Evolutionary conservation across 2,113 vertebrate genomes (phyloP), one percentile per base, ranked within the genome.

Genomic region (Campylomormyrus numenius): DNA sequence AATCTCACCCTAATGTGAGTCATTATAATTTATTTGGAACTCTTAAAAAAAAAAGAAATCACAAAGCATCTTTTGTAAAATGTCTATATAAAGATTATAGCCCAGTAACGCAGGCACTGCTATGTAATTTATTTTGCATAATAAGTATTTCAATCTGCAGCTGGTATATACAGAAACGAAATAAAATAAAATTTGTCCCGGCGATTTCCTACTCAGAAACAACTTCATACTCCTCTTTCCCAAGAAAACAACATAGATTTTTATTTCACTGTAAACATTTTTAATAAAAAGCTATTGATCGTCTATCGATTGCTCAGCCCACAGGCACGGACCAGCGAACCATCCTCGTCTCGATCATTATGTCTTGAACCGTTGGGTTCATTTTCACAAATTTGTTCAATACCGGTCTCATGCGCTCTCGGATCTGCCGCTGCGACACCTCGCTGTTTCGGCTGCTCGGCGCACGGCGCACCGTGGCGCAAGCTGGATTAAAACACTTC

Each of bases 271-370:
- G 93, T 95, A 95, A 96, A 96, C 95, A 96, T 95, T 96, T 97
- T 96, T 96, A 97, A 96, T 96, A 96, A 96, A 96, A 96, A 96
- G 94, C 92, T 94, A 96, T 97, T 93, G 96, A 97, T 96, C 93
- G 93, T 92, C 91, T 92, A 95, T 96, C 91, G 94, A 96, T 94
- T 92, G 91, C 90, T 92, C 92, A 92, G 94, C 94, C 95, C 93
- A 94, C 92, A 90, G 94, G 94, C 92, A 91, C 92, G 84, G 95
- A 93, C 93, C 92, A 90, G 90, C 93, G 94, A 94, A 94, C 94
- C 94, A 93, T 93, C 94, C 93, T 93, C 92, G 93, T 94, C 93
- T 93, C 92, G 94, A 96, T 96, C 96, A 95, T 96, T 96, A 96
- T 93, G 94, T 93, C 94, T 94, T 95, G 93, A 94, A 94, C 95